phyloP scores from a whole-genome alignment of 2,113 vertebrate genomes.

The Passer domesticus region DNA sequence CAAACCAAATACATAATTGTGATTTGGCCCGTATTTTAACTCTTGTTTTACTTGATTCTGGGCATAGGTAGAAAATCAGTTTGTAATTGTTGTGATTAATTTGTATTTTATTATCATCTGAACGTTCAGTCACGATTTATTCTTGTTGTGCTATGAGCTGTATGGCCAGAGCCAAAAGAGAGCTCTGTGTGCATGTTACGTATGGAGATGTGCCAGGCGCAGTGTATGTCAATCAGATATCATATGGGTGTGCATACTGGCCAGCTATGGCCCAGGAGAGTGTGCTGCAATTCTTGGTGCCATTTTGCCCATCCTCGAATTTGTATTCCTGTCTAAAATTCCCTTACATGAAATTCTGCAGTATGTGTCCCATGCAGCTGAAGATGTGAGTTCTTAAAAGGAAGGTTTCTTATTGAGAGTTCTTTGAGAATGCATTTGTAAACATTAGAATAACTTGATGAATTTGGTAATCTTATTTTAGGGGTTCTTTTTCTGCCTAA shows the following conservation, averaged over 20 bases:
- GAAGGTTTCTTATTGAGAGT: not conserved
- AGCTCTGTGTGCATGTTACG: not conserved
- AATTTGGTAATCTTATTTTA: conserved; percentile 1
- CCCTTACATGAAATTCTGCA: not conserved
- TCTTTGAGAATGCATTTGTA: not conserved
- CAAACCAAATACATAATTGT: not conserved
- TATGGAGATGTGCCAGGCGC: not conserved
- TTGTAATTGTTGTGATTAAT: not conserved
- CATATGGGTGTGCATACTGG: not conserved
- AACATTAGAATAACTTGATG: not conserved
- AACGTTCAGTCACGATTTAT: not conserved
- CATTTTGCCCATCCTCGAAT: not conserved
- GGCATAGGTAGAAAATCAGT: not conserved
- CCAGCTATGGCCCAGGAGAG: not conserved
- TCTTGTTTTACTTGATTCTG: not conserved
- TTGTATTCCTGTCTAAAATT: not conserved
- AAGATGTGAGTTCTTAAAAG: not conserved
- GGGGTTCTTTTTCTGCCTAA: conserved; percentile 30
- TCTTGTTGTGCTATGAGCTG: not conserved
- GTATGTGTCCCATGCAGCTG: not conserved
- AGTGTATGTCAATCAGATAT: not conserved
- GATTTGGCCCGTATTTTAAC: not conserved
- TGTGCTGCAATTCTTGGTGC: not conserved
- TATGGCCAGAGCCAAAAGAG: not conserved
- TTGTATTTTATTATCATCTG: not conserved